phyloP scores from a whole-genome alignment of 2,113 vertebrate genomes.

The Carlito syrichta region DNA sequence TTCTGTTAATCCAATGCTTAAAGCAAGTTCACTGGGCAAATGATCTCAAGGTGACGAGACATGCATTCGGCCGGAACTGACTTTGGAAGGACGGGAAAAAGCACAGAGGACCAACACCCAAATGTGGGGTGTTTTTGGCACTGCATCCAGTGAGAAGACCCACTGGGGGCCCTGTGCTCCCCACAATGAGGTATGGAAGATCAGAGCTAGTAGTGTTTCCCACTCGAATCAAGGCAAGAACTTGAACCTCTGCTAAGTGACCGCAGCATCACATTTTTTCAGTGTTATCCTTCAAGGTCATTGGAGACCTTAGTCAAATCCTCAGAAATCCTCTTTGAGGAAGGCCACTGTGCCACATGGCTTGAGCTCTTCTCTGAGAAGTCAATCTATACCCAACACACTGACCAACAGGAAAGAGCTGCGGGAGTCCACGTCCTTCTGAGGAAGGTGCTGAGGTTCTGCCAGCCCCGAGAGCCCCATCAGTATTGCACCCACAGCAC shows the following conservation, averaged over 20 bases:
- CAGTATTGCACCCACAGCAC: constrained; percentile 96
- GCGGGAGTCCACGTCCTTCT: not conserved
- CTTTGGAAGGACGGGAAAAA: not conserved
- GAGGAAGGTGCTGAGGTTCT: not conserved
- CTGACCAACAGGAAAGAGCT: not conserved
- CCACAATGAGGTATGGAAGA: constrained; percentile 68
- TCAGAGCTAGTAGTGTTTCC: constrained; percentile 72
- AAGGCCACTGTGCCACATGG: not conserved
- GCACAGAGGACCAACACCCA: not conserved
- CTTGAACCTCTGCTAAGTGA: not conserved
- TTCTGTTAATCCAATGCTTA: constrained; percentile 7
- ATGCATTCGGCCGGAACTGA: constrained; percentile 43
- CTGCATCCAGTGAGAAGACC: constrained; percentile 58
- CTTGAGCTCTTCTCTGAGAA: constrained; percentile 50
- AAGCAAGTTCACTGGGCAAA: constrained; percentile 52
- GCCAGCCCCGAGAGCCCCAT: constrained; percentile 48
- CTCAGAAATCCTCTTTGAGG: not conserved
- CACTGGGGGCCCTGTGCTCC: constrained; percentile 38
- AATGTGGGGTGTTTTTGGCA: constrained; percentile 68
- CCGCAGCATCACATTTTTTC: constrained; percentile 16
- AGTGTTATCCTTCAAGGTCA: not conserved
- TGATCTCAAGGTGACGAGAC: constrained; percentile 35
- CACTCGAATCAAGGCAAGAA: constrained; percentile 2
- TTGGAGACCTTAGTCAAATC: not conserved
- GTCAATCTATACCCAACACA: not conserved